Evolutionary conservation across 2,113 vertebrate species (phyloP).

Genomic region (Prunella himalayana): DNA sequence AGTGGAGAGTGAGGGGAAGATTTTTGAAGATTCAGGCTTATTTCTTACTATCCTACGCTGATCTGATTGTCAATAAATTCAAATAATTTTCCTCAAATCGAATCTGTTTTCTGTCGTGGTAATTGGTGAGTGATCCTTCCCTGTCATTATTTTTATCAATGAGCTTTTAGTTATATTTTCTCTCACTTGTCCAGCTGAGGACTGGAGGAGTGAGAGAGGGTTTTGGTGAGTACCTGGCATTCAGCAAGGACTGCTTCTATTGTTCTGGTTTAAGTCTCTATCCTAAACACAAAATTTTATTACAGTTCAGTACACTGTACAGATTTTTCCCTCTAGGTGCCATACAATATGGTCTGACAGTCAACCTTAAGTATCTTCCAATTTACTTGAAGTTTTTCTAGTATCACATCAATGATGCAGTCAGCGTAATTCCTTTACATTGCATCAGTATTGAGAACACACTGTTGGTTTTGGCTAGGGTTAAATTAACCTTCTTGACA

Average conservation of each 20-base stretch:
- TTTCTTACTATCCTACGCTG: neutral
- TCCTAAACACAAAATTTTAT: neutral
- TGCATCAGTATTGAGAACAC: slow-evolving; percentile 49
- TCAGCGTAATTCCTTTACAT: slow-evolving; percentile 6
- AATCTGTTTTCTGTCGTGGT: neutral
- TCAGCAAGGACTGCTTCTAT: neutral
- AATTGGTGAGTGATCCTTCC: neutral
- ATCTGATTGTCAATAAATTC: neutral
- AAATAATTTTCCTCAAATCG: neutral
- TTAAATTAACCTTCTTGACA: neutral
- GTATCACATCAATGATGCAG: neutral
- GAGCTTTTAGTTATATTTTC: neutral
- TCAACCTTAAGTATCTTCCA: neutral
- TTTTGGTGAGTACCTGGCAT: neutral
- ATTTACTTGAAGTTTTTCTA: neutral
- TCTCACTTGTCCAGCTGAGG: neutral
- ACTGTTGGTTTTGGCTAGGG: neutral
- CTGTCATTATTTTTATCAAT: neutral
- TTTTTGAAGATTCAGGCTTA: neutral
- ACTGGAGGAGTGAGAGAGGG: neutral
- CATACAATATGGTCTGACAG: neutral
- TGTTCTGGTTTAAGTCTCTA: neutral
- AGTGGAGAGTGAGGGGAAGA: neutral
- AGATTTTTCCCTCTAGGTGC: neutral
- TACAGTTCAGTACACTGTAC: neutral